Conservation (phyloP, 2,888 invertebrate species). For the Ceratothoa steindachneri region DNA sequence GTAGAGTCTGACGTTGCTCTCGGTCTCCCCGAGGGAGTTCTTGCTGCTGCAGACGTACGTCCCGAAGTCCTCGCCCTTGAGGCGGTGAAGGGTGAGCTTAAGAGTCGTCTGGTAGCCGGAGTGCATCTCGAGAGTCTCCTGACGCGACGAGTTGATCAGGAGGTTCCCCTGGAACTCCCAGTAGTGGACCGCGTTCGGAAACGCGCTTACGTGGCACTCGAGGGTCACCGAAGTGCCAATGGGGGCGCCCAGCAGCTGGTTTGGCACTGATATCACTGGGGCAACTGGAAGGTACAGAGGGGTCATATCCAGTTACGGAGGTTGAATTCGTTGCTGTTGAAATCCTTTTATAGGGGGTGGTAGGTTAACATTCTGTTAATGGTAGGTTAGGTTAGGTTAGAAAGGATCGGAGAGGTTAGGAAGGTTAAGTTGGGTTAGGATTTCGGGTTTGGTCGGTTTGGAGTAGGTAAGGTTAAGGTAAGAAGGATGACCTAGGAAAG, state of each 20-base stretch:
- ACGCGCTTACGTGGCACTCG: conserved; percentile 85
- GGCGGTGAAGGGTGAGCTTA: conserved; percentile 69
- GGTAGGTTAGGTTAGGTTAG: too few species aligned
- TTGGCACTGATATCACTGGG: conserved; percentile 85
- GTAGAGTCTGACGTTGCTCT: conserved; percentile 78
- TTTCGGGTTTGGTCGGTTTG: too few species aligned
- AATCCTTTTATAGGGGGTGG: too few species aligned
- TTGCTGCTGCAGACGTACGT: conserved; percentile 81
- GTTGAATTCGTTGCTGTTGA: too few species aligned
- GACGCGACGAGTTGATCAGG: conserved; percentile 82
- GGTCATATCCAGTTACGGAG: neutral
- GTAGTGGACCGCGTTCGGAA: conserved; percentile 59
- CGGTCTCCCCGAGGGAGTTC: conserved; percentile 80
- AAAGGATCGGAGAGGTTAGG: too few species aligned
- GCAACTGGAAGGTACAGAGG: conserved; percentile 68
- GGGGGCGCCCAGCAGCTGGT: conserved; percentile 85
- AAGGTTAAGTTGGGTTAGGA: too few species aligned
- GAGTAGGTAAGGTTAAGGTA: too few species aligned
- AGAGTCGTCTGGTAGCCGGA: conserved; percentile 74
- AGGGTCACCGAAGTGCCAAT: conserved; percentile 78
- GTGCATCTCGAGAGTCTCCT: conserved; percentile 77
- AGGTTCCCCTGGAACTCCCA: conserved; percentile 74
- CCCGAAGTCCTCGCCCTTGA: conserved; percentile 69
- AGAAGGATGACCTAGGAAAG: too few species aligned
- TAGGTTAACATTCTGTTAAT: too few species aligned